phyloP scores from a whole-genome alignment of 2,888 invertebrate genomes.

The Agriopis aurantiaria region DNA sequence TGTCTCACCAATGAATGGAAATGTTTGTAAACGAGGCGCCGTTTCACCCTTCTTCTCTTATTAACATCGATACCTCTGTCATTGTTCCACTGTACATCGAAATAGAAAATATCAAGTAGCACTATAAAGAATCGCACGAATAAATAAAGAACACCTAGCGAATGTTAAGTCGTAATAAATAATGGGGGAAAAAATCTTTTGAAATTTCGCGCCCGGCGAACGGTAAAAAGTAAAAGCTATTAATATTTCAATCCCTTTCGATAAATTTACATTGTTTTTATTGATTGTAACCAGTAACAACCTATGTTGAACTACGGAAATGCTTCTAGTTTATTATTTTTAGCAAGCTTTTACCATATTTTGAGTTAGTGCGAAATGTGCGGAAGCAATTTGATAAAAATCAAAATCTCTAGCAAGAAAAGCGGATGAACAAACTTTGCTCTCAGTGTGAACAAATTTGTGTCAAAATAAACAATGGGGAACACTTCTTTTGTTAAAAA shows the following conservation, averaged over 20 bases:
- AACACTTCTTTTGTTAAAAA: conserved; percentile 8
- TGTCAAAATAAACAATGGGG: conserved; percentile 27
- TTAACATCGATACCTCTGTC: conserved; percentile 62
- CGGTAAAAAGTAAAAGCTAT: conserved; percentile 39
- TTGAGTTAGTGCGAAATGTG: background rate
- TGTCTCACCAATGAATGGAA: conserved; percentile 63
- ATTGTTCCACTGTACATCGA: conserved; percentile 58
- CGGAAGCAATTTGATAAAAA: conserved; percentile 1
- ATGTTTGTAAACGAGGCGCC: conserved; percentile 63
- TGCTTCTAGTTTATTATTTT: conserved; percentile 17
- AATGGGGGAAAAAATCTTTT: conserved; percentile 37
- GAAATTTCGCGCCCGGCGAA: conserved; percentile 27
- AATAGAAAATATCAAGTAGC: conserved; percentile 60
- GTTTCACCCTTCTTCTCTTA: conserved; percentile 64
- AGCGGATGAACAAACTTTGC: conserved; percentile 26
- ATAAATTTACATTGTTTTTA: conserved; percentile 35
- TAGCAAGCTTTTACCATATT: conserved; percentile 16
- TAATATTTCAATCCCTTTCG: conserved; percentile 37
- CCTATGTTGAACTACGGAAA: conserved; percentile 21
- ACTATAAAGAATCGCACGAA: conserved; percentile 45
- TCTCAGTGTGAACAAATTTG: conserved; percentile 23
- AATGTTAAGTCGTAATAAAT: conserved; percentile 53
- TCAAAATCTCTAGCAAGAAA: conserved; percentile 10
- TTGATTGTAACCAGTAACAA: conserved; percentile 33
- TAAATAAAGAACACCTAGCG: conserved; percentile 50